A percentile compares a stretch with the other conserved stretches of the same genome.
Evolutionary conservation across 1,140 invertebrate genomes (phyloP).

Genomic region (Drosophila ambigua): DNA sequence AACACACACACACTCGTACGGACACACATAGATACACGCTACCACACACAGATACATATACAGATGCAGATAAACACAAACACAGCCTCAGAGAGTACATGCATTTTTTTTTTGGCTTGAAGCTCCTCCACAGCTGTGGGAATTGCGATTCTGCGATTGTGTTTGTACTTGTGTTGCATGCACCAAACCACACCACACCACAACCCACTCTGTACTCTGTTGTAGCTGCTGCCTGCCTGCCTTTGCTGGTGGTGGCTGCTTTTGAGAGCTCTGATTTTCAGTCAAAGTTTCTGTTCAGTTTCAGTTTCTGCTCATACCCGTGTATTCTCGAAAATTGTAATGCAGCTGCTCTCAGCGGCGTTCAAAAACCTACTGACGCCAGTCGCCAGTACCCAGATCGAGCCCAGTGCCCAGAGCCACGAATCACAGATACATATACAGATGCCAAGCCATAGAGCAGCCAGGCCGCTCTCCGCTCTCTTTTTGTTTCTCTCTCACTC

Average conservation of each 20-base stretch:
- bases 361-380: constrained; percentile 75
- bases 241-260: constrained; percentile 7
- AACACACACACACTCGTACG: constrained; percentile 47
- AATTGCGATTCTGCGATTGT: constrained; percentile 37
- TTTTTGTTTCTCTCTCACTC: constrained; percentile 16
- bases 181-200: too few species aligned
- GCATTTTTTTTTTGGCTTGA: too few species aligned
- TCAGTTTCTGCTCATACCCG: constrained; percentile 59
- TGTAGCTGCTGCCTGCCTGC: background rate
- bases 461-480: constrained; percentile 6
- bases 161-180: constrained; percentile 16
- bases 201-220: constrained; percentile 2
- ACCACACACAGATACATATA: constrained; percentile 19
- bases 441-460: constrained; percentile 2
- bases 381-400: constrained; percentile 11
- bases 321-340: constrained; percentile 51
- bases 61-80: constrained; percentile 7
- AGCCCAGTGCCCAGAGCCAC: constrained; percentile 14
- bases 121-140: constrained; percentile 49
- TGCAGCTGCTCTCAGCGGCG: constrained; percentile 79
- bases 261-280: constrained; percentile 30
- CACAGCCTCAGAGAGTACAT: background rate
- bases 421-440: background rate
- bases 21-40: constrained; percentile 16
- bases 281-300: constrained; percentile 18